phyloP scores from a whole-genome alignment of 2,113 vertebrate species.

The Jaculus jaculus region DNA sequence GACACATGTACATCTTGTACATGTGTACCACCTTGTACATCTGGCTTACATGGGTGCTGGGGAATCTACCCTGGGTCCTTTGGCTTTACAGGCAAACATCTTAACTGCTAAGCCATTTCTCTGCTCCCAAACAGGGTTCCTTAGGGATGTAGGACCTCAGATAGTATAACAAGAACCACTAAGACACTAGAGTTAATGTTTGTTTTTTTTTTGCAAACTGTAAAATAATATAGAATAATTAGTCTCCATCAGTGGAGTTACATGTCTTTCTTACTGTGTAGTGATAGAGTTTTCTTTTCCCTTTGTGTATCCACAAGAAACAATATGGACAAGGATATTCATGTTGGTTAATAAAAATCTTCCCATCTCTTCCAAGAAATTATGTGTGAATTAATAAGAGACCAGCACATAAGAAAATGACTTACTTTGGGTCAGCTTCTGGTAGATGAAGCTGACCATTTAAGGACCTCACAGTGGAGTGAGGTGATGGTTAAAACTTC shows the following conservation, averaged over 20 bases:
- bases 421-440: neutral
- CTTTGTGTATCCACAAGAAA: neutral
- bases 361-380: neutral
- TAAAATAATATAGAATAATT: neutral
- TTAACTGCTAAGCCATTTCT: too few species aligned
- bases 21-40: too few species aligned
- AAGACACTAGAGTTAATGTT: neutral
- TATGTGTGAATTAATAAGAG: neutral
- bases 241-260: neutral
- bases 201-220: neutral
- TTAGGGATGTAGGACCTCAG: too few species aligned
- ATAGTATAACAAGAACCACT: neutral
- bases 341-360: neutral
- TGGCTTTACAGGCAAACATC: too few species aligned
- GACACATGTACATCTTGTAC: too few species aligned
- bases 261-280: neutral
- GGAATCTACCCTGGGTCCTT: too few species aligned
- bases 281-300: neutral
- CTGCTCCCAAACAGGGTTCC: neutral
- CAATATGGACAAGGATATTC: neutral
- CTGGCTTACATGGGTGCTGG: too few species aligned
- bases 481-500: neutral
- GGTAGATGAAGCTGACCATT: neutral
- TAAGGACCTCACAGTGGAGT: neutral
- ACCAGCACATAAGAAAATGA: neutral